These are phyloP conservation scores for Drosophila recens DNA, from an alignment of 2,888 invertebrate species.

Conservation along the genomic window DNA sequence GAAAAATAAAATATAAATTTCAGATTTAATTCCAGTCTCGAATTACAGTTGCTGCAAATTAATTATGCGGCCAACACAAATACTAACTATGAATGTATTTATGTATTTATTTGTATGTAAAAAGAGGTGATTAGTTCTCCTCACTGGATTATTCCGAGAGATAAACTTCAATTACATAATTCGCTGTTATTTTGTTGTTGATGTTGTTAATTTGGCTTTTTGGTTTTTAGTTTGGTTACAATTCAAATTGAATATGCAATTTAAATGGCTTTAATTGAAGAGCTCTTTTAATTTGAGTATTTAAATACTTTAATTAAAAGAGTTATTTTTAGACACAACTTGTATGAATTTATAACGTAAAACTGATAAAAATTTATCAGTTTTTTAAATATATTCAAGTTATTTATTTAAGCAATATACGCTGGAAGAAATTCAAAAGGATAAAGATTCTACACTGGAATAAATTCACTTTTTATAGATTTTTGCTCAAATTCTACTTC, in stretches of 20 bases:
- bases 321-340: too few species aligned
- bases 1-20: conserved; percentile 34
- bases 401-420: too few species aligned
- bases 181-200: neutral
- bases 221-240: neutral
- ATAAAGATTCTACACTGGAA: too few species aligned
- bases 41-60: conserved; percentile 51
- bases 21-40: conserved; percentile 43
- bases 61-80: conserved; percentile 56
- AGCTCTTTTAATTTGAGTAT: neutral
- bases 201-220: neutral
- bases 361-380: too few species aligned
- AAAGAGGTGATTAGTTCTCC: conserved; percentile 41
- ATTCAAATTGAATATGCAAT: conserved; percentile 3
- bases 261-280: neutral
- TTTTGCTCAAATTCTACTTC: too few species aligned
- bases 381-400: too few species aligned
- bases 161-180: conserved; percentile 19
- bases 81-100: conserved; percentile 7
- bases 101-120: neutral
- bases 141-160: conserved; percentile 21
- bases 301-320: too few species aligned
- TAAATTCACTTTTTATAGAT: too few species aligned
- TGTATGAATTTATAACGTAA: too few species aligned
- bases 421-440: too few species aligned